A percentile compares a stretch with the other conserved stretches of the same genome.
Conservation (phyloP, 2,797 vertebrate genomes). For the Amniataba percoides region DNA sequence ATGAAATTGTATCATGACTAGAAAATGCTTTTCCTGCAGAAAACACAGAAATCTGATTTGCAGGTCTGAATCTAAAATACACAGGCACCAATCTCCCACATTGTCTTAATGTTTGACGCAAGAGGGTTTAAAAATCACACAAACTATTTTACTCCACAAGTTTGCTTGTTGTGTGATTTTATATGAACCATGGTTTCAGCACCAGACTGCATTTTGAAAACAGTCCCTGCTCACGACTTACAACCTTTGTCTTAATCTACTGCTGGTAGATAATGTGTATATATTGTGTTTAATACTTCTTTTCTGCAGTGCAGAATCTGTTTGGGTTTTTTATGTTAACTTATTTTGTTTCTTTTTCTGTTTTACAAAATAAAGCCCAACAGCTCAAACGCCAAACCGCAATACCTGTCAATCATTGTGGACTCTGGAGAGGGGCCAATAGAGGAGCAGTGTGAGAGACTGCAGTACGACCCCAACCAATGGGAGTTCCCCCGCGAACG, state of each 20-base stretch:
- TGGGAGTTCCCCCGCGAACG: conserved; percentile 96
- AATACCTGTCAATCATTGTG: conserved; percentile 94
- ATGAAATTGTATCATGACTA: no score
- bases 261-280: no score
- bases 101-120: background rate
- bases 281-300: background rate
- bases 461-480: conserved; percentile 93
- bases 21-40: no score
- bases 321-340: background rate
- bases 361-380: conserved; percentile 79
- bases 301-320: background rate
- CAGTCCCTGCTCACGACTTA: background rate
- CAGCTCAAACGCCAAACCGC: conserved; percentile 84
- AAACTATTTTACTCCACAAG: background rate
- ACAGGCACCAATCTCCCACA: background rate
- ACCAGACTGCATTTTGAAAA: conserved; percentile 2
- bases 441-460: conserved; percentile 90
- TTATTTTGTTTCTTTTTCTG: background rate
- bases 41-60: no score
- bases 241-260: background rate
- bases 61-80: background rate
- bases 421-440: conserved; percentile 90
- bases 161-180: background rate
- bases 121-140: background rate
- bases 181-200: background rate